Base-by-base conservation (phyloP, 2,113 vertebrate species). In the Tachysurus vachellii region DNA sequence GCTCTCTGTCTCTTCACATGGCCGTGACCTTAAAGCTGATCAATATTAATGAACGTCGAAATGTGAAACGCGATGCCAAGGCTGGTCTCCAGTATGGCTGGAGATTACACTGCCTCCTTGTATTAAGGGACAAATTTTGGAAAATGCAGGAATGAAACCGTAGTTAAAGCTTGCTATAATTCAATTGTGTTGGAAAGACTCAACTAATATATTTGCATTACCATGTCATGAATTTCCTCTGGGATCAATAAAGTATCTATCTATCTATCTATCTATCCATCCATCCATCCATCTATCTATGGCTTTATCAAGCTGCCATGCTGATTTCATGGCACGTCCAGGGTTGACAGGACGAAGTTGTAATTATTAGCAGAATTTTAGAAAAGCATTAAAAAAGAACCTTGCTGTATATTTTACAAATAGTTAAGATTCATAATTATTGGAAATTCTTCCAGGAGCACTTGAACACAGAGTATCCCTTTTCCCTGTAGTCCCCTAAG, bases 11-110 rank as follows among this genome's bases (percentile, higher is more conserved):
- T 56, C 76, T 56, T 57, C 9, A 80, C 76, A 80, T 5, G 53
- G 53, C 16, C 3, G n/a, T 79, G 76, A 79, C 76, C 47, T 54
- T 77, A 17, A 54, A 54, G 75, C 53, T 53, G 5, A 56, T 80
- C 21, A 80, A 80, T 57, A 57, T 80, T 80, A 80, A 80, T 80
- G 76, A 80, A 31, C 53, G 10, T 1, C 36, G 53, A 57, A 80
- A 80, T 56, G 53, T 80, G 76, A 57, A 80, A 36, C 76, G 9
- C 14, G 11, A 19, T 31, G 53, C 50, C 53, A 11, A 19, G 19
- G 53, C 50, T n/a, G 8, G 73, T 54, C n/a, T 50, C 7, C 50
- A 56, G 26, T 56, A 26, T 56, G 21, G 47, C 75, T 77, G n/a
- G n/a, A 19, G 14, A 19, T 19, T 9, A 17, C 4, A 0, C 76